Base-by-base conservation (phyloP, 2,113 vertebrate genomes). In the Phycodurus eques region DNA sequence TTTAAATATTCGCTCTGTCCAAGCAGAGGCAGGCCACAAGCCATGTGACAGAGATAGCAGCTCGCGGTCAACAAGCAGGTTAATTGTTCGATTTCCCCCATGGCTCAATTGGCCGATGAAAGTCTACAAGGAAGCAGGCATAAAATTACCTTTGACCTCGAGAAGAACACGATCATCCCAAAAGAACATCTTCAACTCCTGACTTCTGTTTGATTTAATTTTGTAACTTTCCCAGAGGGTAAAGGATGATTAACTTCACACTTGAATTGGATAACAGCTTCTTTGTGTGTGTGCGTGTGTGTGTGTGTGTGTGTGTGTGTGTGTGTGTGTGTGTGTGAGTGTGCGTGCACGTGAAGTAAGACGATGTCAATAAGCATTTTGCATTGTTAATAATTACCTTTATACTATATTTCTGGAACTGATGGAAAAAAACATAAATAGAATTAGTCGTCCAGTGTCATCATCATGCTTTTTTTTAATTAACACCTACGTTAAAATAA, bases 41-140 rank as follows among this genome's bases (percentile, higher is more conserved):
- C 82, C 82, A 77, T 31, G 72, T 68, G 60, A 54, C 73, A 63
- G 78, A 81, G 86, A 87, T 84, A 80, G 68, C 64, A n/a, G 76
- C 73, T 72, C 51, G 60, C 65, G 82, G 86, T 88, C 89, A 88
- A 90, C 83, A 84, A 69, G 81, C 80, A 83, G 88, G 88, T 88
- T 89, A 90, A 90, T 90, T 86, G 74, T 76, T 6, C 85, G 80
- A 88, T 73, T 73, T 71, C 49, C 75, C 72, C 79, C 77, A 71
- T 79, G 85, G 78, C 73, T 83, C 79, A 77, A 73, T 17, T 61
- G 65, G 62, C 0, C 68, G 3, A 43, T 74, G 62, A 43, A 71
- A 66, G 54, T 74, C 54, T 5, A 51, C 79, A 72, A 57, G 76
- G 78, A 77, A 0, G n/a, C 33, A 43, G 22, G 68, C 71, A 73